Base-by-base conservation (phyloP, 2,888 invertebrate species). In the Julus scandinavius region DNA sequence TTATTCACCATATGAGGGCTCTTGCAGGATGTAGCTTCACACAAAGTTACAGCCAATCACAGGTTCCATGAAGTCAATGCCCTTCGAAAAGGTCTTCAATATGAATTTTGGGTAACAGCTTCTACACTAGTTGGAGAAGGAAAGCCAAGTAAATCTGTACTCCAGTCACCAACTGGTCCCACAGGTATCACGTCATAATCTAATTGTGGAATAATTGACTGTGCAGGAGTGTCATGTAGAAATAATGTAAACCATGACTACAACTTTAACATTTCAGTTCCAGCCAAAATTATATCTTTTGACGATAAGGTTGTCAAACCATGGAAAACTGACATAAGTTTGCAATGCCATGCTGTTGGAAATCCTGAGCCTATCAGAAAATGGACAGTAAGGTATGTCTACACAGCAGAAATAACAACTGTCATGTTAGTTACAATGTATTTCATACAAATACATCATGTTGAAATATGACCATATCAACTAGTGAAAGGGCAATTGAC, bases 331-430 rank as follows among this genome's bases (percentile, higher is more conserved):
- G 97, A 97, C 91, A 96, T 98, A 0, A 97, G 96, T 91, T 93
- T 98, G 91, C 97, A 97, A 0, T 98, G 98, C 91, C 94, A 97
- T 40, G 96, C 97, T 88, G 98, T 98, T 84, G 98, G 98, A 29
- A 95, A 97, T 49, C 98, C 98, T n/a, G 95, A 96, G 86, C 98
- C 98, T 0, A 96, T 96, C 91, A 96, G 98, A 88, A 94, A 95
- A 80, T 98, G 98, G 98, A 49, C 20, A 15, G 20, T 45, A 20
- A 85, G 85, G 88, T 88, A 50, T 45, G 45, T 5, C 15, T 20
- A 20, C 41, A 45, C 41, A 2, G 6, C 41, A 20, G 2, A 2
- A 72, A 50, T n/a, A 20, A 15, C 7, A 11, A n/a, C n/a, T 58
- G 11, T 6, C 38, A 17, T 86, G 40, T 29, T 86, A 17, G 87